phyloP scores from a whole-genome alignment of 2,797 vertebrate genomes.

The Anomalospiza imberbis region DNA sequence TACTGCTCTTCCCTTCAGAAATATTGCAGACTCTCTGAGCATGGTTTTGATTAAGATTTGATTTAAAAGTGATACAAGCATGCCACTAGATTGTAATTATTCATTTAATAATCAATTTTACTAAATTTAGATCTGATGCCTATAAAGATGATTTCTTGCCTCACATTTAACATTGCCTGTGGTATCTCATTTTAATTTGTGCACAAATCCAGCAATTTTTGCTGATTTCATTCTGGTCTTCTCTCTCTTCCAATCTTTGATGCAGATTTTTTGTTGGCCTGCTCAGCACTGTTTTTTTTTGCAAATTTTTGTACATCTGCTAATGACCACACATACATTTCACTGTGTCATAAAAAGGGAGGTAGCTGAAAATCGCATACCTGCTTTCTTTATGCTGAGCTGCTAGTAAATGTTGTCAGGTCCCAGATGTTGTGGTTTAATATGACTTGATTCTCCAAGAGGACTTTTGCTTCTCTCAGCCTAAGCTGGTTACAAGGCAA shows the following conservation, averaged over 20 bases:
- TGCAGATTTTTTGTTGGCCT: neutral
- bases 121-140: neutral
- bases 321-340: neutral
- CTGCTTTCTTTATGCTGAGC: neutral
- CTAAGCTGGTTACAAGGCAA: neutral
- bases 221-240: neutral
- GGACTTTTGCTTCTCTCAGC: neutral
- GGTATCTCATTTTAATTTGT: neutral
- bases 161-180: neutral
- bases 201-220: neutral
- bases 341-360: neutral
- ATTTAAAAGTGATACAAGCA: neutral
- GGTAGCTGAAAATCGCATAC: neutral
- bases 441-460: neutral
- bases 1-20: neutral
- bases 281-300: neutral
- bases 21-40: neutral
- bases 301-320: neutral
- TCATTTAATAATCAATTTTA: neutral
- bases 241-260: neutral
- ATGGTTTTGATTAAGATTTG: neutral
- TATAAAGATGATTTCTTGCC: neutral
- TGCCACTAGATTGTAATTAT: neutral
- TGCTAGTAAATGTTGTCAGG: neutral
- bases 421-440: neutral